A percentile compares a stretch with the other conserved stretches of the same genome.
Conservation (phyloP, 2,888 invertebrate genomes). For the Campoplex capitator region DNA sequence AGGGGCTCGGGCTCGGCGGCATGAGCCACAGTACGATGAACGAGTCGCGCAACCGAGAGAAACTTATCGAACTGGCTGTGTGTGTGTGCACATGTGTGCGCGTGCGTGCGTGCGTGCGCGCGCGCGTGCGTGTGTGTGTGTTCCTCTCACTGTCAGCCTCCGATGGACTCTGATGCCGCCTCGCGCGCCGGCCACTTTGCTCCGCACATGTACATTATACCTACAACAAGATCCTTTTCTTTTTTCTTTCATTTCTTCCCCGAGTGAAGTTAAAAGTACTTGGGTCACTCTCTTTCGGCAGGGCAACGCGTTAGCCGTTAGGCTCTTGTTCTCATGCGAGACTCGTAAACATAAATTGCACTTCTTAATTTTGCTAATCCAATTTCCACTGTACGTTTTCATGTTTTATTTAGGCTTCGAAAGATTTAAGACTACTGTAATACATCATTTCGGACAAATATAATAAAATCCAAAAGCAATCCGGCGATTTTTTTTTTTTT, state of each 20-base stretch:
- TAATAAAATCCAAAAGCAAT: not conserved
- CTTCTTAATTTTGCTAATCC: no score
- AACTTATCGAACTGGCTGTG: constrained; percentile 12
- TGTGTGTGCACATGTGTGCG: no score
- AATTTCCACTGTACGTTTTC: not conserved
- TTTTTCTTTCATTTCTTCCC: not conserved
- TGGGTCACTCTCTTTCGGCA: not conserved
- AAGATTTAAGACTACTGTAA: not conserved
- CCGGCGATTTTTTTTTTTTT: not conserved
- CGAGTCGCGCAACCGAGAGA: constrained; percentile 16
- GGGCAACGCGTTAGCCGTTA: not conserved
- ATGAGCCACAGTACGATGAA: not conserved
- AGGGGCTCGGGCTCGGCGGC: not conserved
- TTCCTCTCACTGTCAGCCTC: constrained; percentile 21
- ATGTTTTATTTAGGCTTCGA: not conserved
- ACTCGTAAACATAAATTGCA: not conserved
- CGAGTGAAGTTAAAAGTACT: not conserved
- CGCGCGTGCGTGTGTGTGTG: no score
- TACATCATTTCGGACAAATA: not conserved
- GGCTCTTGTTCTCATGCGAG: not conserved
- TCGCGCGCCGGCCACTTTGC: not conserved
- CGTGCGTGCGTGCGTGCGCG: no score
- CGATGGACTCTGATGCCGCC: constrained; percentile 38
- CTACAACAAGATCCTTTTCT: not conserved
- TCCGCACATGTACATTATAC: not conserved